These are phyloP conservation scores for Drosophila ironensis DNA, from an alignment of 1,140 invertebrate species.

Conservation along the genomic window DNA sequence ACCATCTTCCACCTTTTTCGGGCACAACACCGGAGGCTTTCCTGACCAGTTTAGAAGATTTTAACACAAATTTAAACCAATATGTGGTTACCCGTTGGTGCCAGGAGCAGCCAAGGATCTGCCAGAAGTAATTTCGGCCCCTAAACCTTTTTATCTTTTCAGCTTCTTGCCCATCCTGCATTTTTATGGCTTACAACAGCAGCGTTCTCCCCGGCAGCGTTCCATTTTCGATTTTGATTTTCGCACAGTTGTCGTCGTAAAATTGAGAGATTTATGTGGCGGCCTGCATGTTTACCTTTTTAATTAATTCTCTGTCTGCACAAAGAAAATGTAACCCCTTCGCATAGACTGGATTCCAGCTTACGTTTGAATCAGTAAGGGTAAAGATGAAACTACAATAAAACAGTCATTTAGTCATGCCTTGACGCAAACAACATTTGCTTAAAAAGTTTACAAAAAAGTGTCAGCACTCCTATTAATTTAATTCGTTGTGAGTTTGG, in stretches of 20 bases:
- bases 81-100: constrained; percentile 55
- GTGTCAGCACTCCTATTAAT: background rate
- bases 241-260: constrained; percentile 59
- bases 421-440: background rate
- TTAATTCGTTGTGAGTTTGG: background rate
- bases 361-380: background rate
- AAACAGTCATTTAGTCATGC: background rate
- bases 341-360: too few species aligned
- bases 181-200: constrained; percentile 14
- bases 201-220: constrained; percentile 25
- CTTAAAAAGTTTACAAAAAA: background rate
- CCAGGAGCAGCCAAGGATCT: constrained; percentile 55
- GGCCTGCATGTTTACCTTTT: constrained; percentile 14
- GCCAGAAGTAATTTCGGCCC: constrained; percentile 65
- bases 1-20: too few species aligned
- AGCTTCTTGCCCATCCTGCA: background rate
- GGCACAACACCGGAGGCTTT: too few species aligned
- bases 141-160: constrained; percentile 16
- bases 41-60: constrained; percentile 35
- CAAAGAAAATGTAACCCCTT: too few species aligned
- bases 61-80: too few species aligned
- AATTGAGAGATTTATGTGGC: constrained; percentile 52
- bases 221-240: constrained; percentile 61
- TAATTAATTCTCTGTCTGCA: background rate
- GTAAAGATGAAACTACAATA: background rate